Conservation (phyloP, 37 sponge, comb jelly and placozoan species). For the Sycon ciliatum region DNA sequence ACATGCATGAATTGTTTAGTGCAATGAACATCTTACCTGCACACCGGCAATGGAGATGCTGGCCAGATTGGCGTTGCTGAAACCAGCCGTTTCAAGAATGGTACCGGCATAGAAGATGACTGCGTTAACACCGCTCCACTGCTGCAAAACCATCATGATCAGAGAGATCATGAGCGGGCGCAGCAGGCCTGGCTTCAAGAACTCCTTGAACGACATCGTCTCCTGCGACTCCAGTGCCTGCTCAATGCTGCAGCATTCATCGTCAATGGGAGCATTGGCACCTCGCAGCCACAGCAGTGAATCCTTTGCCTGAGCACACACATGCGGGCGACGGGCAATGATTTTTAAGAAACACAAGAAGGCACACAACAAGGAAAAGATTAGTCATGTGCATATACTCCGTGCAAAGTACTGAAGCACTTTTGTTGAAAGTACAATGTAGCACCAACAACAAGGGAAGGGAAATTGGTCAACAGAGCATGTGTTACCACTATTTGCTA, state of each 20-base stretch:
- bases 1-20: not conserved
- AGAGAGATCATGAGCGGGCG: slow-evolving; percentile 30
- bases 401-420: too few relatives aligned
- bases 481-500: too few relatives aligned
- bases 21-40: not conserved
- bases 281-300: slow-evolving; percentile 44
- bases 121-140: slow-evolving; percentile 65
- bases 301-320: too few relatives aligned
- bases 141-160: slow-evolving; percentile 55
- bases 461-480: too few relatives aligned
- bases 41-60: slow-evolving; percentile 18
- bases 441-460: too few relatives aligned
- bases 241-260: slow-evolving; percentile 30
- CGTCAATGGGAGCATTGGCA: slow-evolving; percentile 6
- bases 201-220: slow-evolving; percentile 13
- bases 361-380: too few relatives aligned
- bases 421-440: too few relatives aligned
- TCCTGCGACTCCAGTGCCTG: not conserved
- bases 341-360: too few relatives aligned
- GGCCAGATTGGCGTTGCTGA: slow-evolving; percentile 2
- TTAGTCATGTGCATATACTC: too few relatives aligned
- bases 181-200: slow-evolving; percentile 15
- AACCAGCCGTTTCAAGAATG: slow-evolving; percentile 29
- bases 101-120: slow-evolving; percentile 46
- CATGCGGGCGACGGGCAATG: too few relatives aligned